Base-by-base conservation (phyloP, 2,888 invertebrate genomes). In the Mechanitis mazaeus region DNA sequence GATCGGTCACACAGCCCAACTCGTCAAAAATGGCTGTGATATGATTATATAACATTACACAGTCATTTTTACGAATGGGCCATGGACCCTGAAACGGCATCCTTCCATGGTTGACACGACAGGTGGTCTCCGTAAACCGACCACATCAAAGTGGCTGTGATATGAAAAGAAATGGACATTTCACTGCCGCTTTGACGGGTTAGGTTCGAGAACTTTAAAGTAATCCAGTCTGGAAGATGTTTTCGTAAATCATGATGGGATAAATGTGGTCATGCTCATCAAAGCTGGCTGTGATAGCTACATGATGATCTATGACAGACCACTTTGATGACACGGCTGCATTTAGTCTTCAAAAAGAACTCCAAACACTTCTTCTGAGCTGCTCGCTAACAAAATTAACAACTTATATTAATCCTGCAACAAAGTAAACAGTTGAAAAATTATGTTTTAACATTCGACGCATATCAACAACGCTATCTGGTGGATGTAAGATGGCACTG, bases 91-190 rank as follows among this genome's bases (percentile, higher is more conserved):
- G 20, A 57, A 42, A 59, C 64, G 54, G 20, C 42, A 46, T 56
- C 12, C 35, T 45, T 56, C 42, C 45, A 54, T 60, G 9, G n/a
- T 33, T 28, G 61, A 60, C 20, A 60, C 31, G 46, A 38, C 50
- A 55, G 55, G 60, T 33, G 65, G 66, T 72, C 71, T 68, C 87
- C 81, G 81, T 84, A 90, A 90, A 92, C 93, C 93, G 91, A 94
- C 94, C 94, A 95, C 95, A 95, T 96, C 96, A 97, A 97, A 97
- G 95, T 96, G 96, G 97, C 97, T 97, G 97, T 97, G 97, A 97
- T 97, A 96, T 95, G 96, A 93, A 78, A 80, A 64, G 62, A 55
- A 50, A 47, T 55, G 63, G 60, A 72, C 72, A 94, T 94, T 94
- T 94, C 96, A 96, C 96, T 93, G 92, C 95, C 95, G 93, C 94